Conservation (phyloP, 2,113 vertebrate species). For the Festucalex cinctus region DNA sequence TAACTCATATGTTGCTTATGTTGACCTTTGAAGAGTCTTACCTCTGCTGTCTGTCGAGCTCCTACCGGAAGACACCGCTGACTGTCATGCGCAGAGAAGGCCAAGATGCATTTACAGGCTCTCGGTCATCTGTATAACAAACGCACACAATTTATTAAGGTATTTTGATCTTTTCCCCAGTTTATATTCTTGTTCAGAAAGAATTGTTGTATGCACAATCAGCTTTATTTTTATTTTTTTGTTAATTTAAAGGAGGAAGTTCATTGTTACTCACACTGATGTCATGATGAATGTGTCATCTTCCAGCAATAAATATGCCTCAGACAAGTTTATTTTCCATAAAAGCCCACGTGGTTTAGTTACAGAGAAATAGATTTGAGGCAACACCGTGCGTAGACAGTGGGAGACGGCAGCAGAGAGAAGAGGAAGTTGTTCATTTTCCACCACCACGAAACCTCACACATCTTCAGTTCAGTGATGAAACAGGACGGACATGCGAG, state of each 20-base stretch:
- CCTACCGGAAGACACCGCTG: background rate
- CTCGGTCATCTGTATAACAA: background rate
- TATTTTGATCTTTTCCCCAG: background rate
- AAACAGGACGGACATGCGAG: conserved; percentile 42
- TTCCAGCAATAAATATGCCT: background rate
- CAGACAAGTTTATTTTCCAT: background rate
- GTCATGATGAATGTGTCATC: conserved; percentile 5
- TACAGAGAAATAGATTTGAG: background rate
- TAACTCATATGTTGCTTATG: background rate
- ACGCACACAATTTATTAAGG: no score
- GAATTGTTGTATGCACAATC: background rate
- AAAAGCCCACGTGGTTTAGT: background rate
- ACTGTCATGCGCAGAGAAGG: background rate
- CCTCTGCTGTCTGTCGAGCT: background rate
- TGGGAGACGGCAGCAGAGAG: conserved; percentile 7
- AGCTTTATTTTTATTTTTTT: background rate
- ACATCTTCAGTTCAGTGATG: conserved; percentile 27
- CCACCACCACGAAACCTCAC: conserved; percentile 21
- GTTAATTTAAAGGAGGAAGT: background rate
- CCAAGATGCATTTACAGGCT: background rate
- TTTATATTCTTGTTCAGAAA: background rate
- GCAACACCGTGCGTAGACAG: background rate
- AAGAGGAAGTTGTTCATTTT: conserved; percentile 43
- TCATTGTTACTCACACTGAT: conserved; percentile 1
- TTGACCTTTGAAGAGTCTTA: conserved; percentile 8